Evolutionary conservation across 2,888 invertebrate genomes (phyloP).

Genomic region (Caenorhabditis angaria): DNA sequence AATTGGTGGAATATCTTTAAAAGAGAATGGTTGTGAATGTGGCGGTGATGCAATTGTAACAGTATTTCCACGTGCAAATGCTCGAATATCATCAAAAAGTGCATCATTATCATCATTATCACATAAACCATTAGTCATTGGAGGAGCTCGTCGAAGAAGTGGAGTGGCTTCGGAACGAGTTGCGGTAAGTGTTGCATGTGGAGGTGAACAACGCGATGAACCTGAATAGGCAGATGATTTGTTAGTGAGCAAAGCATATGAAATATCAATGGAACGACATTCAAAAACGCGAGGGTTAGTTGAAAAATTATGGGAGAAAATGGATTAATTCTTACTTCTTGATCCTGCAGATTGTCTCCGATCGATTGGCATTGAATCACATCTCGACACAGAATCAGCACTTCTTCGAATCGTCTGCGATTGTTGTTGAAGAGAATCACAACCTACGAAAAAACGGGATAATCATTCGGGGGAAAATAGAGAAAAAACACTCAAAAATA

Average conservation of each 20-base stretch:
- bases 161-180: constrained; percentile 52
- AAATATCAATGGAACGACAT: constrained; percentile 7
- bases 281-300: constrained; percentile 11
- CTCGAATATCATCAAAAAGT: constrained; percentile 54
- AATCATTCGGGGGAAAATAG: neutral
- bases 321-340: constrained; percentile 29
- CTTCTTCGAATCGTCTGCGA: constrained; percentile 23
- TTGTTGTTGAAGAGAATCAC: constrained; percentile 7
- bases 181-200: constrained; percentile 48
- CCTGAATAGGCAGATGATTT: constrained; percentile 19
- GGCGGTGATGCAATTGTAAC: constrained; percentile 46
- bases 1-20: neutral
- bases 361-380: constrained; percentile 54
- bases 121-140: neutral
- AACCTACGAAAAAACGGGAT: neutral
- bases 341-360: constrained; percentile 48
- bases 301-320: neutral
- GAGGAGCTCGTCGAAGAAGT: constrained; percentile 34
- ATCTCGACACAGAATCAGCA: constrained; percentile 49
- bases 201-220: constrained; percentile 53
- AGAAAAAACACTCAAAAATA: neutral
- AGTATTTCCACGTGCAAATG: constrained; percentile 49
- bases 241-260: constrained; percentile 10
- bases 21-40: constrained; percentile 1
- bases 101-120: constrained; percentile 46